These are phyloP conservation scores for Apis dorsata DNA, from an alignment of 1,140 invertebrate genomes.

Conservation along the genomic window DNA sequence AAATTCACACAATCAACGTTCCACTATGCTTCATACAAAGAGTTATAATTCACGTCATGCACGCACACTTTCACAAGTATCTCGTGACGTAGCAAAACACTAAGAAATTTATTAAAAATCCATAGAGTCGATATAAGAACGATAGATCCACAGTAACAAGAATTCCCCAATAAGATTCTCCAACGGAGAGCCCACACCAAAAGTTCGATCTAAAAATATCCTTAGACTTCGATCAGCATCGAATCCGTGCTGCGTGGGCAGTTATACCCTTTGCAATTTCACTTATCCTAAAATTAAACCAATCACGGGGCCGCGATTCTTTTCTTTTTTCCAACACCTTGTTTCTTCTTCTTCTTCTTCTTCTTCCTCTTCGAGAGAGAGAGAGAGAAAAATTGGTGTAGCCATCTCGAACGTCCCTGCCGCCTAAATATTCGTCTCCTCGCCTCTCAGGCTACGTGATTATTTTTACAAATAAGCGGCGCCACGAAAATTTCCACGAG, in stretches of 20 bases:
- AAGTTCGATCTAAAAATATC: conserved; percentile 18
- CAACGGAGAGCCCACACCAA: neutral
- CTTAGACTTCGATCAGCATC: neutral
- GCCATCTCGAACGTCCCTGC: too few relatives aligned
- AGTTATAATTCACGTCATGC: too few relatives aligned
- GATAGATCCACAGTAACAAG: neutral
- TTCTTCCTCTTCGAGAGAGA: too few relatives aligned
- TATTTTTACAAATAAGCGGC: neutral
- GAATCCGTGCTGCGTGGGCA: too few relatives aligned
- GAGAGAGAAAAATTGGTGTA: too few relatives aligned
- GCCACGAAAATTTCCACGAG: neutral
- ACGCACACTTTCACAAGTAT: too few relatives aligned
- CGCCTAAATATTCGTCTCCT: conserved; percentile 1
- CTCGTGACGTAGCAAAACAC: too few relatives aligned
- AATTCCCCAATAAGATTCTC: neutral
- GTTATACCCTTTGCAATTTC: neutral
- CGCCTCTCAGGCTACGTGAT: neutral
- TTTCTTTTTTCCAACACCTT: neutral
- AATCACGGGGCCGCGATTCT: conserved; percentile 3
- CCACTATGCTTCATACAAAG: too few relatives aligned
- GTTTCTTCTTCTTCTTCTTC: too few relatives aligned
- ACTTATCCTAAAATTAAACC: conserved; percentile 32
- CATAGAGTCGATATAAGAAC: too few relatives aligned
- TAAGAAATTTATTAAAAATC: too few relatives aligned
- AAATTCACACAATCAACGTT: too few relatives aligned